Evolutionary conservation across 2,113 vertebrate genomes (phyloP).

Genomic region (Corydoras maculifer): DNA sequence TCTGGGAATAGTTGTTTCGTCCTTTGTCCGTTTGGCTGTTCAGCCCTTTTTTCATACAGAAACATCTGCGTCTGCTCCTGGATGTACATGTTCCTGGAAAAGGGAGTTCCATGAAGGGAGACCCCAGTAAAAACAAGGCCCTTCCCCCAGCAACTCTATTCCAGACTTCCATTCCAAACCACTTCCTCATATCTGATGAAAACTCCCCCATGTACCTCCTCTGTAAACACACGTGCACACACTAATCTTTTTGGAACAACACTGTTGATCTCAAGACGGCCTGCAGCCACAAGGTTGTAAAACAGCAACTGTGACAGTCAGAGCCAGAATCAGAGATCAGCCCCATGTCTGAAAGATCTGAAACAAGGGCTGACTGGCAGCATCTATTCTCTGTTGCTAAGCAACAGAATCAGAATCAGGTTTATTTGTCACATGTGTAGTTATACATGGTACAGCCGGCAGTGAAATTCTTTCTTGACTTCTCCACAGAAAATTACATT

Average conservation of each 20-base stretch:
- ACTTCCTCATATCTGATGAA: slow-evolving; percentile 34
- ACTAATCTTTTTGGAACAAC: slow-evolving; percentile 7
- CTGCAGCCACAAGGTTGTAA: neutral
- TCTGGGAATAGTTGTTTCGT: neutral
- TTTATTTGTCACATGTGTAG: slow-evolving; percentile 4
- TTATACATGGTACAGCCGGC: no score
- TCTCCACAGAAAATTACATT: no score
- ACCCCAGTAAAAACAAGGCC: slow-evolving; percentile 29
- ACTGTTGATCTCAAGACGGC: neutral
- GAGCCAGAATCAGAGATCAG: no score
- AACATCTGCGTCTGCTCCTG: slow-evolving; percentile 55
- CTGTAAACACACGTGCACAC: slow-evolving; percentile 12
- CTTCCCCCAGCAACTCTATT: slow-evolving; percentile 29
- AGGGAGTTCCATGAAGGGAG: slow-evolving; percentile 15
- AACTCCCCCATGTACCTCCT: slow-evolving; percentile 8
- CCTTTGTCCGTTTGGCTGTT: slow-evolving; percentile 2
- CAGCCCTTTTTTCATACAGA: slow-evolving; percentile 31
- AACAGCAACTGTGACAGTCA: no score
- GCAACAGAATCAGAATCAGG: neutral
- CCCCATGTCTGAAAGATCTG: neutral
- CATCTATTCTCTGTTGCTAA: slow-evolving; percentile 10
- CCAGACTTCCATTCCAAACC: slow-evolving; percentile 22
- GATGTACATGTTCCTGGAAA: slow-evolving; percentile 44
- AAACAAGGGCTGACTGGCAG: neutral
- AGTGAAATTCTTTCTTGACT: neutral